phyloP scores from a whole-genome alignment of 37 sponge, comb jelly and placozoan species.

The Aplysina aerophoba region DNA sequence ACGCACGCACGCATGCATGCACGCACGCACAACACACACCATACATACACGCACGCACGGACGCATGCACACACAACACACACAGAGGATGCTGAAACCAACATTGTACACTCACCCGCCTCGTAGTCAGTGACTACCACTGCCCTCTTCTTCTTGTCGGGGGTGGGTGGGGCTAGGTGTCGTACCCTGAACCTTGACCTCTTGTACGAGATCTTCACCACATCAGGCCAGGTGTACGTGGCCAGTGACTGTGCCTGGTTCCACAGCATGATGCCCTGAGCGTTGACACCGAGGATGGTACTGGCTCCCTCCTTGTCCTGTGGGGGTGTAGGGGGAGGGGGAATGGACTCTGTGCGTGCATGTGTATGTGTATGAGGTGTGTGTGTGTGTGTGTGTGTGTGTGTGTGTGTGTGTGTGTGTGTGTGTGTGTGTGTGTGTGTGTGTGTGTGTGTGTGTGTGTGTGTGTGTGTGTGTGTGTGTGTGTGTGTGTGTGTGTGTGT shows the following conservation, averaged over 20 bases:
- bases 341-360: neutral
- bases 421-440: too few relatives aligned
- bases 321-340: neutral
- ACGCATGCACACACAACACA: too few relatives aligned
- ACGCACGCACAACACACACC: too few relatives aligned
- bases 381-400: too few relatives aligned
- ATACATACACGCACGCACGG: too few relatives aligned
- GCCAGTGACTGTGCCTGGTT: constrained; percentile 15
- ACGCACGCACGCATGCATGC: too few relatives aligned
- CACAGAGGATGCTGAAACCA: too few relatives aligned
- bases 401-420: too few relatives aligned
- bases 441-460: too few relatives aligned
- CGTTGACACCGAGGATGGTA: constrained; percentile 24
- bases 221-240: constrained; percentile 53
- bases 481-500: neutral
- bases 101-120: neutral
- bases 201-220: constrained; percentile 82
- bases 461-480: too few relatives aligned
- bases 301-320: neutral
- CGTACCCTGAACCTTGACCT: constrained; percentile 54
- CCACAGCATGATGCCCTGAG: constrained; percentile 16
- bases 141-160: neutral
- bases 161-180: constrained; percentile 27
- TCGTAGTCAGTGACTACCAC: neutral
- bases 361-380: neutral